Evolutionary conservation across 2,113 vertebrate genomes (phyloP).

Genomic region (Pomatostomus ruficeps): DNA sequence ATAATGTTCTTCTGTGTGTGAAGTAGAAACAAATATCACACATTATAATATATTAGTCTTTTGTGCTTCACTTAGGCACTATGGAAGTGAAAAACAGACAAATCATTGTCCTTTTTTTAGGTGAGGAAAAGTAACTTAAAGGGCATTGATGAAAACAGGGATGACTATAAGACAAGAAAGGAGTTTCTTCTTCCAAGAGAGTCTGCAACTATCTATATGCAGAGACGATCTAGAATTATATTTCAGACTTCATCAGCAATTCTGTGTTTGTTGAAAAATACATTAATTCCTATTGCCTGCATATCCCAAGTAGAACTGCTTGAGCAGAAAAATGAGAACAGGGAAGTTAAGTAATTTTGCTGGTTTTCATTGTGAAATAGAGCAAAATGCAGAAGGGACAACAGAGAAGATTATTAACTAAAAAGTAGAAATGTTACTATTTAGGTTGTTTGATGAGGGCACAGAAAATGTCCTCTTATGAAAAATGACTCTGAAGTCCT

Average conservation of each 20-base stretch:
- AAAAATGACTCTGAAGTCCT: not conserved
- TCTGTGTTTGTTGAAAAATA: not conserved
- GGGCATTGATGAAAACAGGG: not conserved
- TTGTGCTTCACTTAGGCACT: not conserved
- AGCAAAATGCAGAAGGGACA: not conserved
- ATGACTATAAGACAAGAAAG: not conserved
- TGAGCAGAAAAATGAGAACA: not conserved
- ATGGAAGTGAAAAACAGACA: not conserved
- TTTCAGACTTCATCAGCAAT: not conserved
- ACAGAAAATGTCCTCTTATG: not conserved
- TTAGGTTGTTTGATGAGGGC: not conserved
- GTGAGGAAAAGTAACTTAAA: not conserved
- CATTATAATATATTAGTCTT: not conserved
- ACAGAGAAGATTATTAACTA: not conserved
- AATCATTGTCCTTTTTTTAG: not conserved
- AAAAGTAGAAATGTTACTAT: not conserved
- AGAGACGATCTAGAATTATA: not conserved
- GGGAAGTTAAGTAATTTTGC: not conserved
- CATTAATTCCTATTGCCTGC: not conserved
- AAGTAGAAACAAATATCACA: conserved; percentile 28
- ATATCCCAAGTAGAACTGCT: not conserved
- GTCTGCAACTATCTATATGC: not conserved
- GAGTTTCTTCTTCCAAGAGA: not conserved
- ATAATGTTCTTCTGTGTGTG: not conserved
- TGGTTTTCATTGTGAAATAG: not conserved